Evolutionary conservation across 1,140 invertebrate genomes (phyloP).

Genomic region (Aplysia californica): DNA sequence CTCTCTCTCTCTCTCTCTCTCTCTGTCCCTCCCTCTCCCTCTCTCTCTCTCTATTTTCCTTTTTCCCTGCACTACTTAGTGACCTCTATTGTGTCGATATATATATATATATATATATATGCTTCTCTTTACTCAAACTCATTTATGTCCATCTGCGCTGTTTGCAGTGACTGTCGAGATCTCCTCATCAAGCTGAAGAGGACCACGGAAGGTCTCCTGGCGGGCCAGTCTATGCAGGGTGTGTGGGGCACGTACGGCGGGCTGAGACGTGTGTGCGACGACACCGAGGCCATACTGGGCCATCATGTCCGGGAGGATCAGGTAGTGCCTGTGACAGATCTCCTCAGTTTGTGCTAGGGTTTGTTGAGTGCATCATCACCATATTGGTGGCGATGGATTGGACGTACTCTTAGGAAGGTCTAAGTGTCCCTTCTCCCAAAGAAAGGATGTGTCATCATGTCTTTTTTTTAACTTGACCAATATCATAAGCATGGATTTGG

Average conservation of each 20-base stretch:
- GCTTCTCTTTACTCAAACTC: no score
- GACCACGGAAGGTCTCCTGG: conserved; percentile 19
- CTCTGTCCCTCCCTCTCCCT: background rate
- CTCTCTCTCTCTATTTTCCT: background rate
- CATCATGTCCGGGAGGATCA: background rate
- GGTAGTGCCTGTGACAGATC: background rate
- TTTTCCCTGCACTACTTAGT: background rate
- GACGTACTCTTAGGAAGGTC: background rate
- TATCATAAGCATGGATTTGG: background rate
- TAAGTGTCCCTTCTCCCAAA: background rate
- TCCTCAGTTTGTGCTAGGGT: background rate
- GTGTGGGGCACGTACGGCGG: conserved; percentile 20
- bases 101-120: background rate
- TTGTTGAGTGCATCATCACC: background rate
- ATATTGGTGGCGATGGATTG: background rate
- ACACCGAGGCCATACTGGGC: conserved; percentile 16
- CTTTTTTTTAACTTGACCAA: background rate
- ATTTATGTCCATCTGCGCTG: no score
- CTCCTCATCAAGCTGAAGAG: conserved; percentile 24
- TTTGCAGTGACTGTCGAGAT: conserved; percentile 8
- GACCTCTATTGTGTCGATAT: background rate
- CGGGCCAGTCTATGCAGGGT: conserved; percentile 5
- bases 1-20: background rate
- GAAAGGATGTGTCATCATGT: background rate
- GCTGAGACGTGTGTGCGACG: conserved; percentile 5